Conservation (phyloP, 2,113 vertebrate species). For the Indicator maculatus region DNA sequence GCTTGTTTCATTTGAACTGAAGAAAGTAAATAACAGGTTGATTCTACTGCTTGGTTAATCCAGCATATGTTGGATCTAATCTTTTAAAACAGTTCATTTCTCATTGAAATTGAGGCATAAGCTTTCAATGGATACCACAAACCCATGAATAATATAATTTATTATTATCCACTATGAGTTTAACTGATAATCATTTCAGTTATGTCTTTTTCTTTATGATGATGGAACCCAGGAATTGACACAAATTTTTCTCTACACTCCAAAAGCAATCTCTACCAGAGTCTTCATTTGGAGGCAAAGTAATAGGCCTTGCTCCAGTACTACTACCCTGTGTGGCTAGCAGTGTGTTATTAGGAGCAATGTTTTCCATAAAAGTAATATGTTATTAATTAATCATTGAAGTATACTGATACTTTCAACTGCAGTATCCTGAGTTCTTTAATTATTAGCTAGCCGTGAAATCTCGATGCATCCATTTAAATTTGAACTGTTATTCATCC, state of each 20-base stretch:
- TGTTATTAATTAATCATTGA: slow-evolving; percentile 31
- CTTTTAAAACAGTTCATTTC: neutral
- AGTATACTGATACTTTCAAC: neutral
- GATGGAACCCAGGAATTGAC: neutral
- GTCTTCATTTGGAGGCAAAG: neutral
- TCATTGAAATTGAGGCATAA: neutral
- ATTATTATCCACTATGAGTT: neutral
- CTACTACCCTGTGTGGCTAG: neutral
- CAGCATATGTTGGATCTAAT: neutral
- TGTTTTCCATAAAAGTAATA: neutral
- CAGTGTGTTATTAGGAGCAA: neutral
- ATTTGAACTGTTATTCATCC: slow-evolving; percentile 42
- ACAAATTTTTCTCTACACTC: neutral
- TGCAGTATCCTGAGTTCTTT: slow-evolving; percentile 21
- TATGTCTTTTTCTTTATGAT: too few species aligned
- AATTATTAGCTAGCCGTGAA: slow-evolving; percentile 36
- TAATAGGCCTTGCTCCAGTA: neutral
- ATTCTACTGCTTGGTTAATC: neutral
- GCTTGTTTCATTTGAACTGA: neutral
- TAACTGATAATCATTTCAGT: neutral
- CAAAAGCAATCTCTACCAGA: neutral
- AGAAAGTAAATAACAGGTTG: neutral
- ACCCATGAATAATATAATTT: neutral
- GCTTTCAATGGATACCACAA: neutral
- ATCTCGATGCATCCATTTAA: slow-evolving; percentile 8